Conservation (phyloP, 2,113 vertebrate species). For the Theristicus caerulescens region DNA sequence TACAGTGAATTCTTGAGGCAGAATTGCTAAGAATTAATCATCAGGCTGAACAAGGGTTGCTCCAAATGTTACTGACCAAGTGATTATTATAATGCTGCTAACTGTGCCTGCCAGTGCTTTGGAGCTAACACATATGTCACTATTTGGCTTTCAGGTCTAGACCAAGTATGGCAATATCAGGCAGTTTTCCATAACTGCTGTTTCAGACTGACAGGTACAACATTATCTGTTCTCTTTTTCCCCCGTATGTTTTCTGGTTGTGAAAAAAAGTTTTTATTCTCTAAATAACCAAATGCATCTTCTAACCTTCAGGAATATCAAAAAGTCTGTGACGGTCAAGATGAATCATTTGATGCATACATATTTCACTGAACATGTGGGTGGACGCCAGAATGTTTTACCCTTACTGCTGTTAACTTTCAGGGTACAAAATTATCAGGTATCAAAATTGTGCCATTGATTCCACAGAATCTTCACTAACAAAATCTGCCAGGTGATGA, state of each 20-base stretch:
- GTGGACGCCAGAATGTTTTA: background rate
- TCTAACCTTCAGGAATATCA: background rate
- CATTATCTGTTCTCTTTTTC: background rate
- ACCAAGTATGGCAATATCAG: background rate
- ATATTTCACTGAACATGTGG: background rate
- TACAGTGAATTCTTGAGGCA: background rate
- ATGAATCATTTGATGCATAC: background rate
- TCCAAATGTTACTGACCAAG: background rate
- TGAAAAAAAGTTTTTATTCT: background rate
- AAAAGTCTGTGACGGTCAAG: background rate
- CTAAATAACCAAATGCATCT: slow-evolving; percentile 5
- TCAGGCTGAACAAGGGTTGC: background rate
- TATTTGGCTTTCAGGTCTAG: background rate
- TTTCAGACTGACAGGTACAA: slow-evolving; percentile 3
- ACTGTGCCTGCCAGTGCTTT: background rate
- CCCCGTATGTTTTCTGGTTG: background rate
- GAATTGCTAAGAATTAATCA: background rate
- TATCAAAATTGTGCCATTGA: background rate
- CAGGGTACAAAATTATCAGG: background rate
- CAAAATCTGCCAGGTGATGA: background rate
- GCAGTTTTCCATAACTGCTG: background rate
- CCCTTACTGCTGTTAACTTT: background rate
- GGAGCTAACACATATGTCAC: background rate
- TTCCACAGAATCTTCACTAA: background rate
- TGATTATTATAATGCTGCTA: background rate